Evolutionary conservation across 2,113 vertebrate species (phyloP).

Genomic region (Microcebus griseorufus): DNA sequence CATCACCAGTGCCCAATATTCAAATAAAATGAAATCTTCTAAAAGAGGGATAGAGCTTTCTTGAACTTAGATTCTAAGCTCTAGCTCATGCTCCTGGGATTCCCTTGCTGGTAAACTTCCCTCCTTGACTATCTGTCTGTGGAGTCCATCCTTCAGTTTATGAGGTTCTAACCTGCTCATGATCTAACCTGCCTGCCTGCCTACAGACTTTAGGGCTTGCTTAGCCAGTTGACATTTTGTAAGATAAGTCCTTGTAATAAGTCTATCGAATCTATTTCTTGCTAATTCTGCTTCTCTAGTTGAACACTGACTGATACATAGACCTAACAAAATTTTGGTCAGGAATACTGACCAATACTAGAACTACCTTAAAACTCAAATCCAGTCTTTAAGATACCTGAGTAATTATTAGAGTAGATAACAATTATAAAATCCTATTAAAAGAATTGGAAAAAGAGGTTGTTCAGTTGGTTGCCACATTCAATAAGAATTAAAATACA

Average conservation of each 20-base stretch:
- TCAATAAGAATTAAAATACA: neutral
- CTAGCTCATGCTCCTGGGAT: neutral
- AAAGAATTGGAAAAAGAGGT: neutral
- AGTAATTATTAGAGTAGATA: neutral
- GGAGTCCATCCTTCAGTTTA: neutral
- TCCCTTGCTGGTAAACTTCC: neutral
- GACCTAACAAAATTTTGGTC: neutral
- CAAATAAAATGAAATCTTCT: neutral
- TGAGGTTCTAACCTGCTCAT: neutral
- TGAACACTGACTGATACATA: neutral
- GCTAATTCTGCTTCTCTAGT: neutral
- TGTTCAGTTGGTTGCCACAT: neutral
- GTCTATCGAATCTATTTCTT: neutral
- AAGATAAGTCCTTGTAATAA: neutral
- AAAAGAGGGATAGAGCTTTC: neutral
- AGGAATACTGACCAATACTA: neutral
- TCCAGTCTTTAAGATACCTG: neutral
- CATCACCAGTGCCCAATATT: neutral
- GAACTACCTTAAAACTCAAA: neutral
- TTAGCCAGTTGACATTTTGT: neutral
- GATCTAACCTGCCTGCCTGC: neutral
- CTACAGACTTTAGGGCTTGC: neutral
- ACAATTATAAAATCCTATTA: neutral
- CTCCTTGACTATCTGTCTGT: neutral
- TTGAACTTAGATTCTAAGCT: neutral